Percentiles rank a stretch among this genome's conserved stretches.
Evolutionary conservation across 53 echinoderm and acorn worm genomes (phyloP).

Genomic region (Holothuria leucospilota): DNA sequence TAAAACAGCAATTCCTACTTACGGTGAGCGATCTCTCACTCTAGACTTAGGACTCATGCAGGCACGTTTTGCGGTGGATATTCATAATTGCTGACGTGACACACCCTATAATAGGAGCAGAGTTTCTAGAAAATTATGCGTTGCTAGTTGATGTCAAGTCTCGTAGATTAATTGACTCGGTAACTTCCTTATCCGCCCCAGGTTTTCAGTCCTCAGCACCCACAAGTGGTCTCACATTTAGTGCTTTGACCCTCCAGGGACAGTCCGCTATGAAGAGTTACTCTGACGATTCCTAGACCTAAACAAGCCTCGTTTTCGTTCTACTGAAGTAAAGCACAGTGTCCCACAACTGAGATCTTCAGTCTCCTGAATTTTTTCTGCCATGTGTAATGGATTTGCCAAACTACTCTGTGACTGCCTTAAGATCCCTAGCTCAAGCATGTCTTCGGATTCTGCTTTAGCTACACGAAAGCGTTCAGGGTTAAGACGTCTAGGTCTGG

Average conservation of each 20-base stretch:
- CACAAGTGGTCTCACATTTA: constrained; percentile 6
- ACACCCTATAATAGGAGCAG: constrained; percentile 48
- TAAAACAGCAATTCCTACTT: constrained; percentile 43
- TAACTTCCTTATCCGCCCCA: constrained; percentile 25
- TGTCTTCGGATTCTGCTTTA: constrained; percentile 59
- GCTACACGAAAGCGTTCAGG: constrained; percentile 45
- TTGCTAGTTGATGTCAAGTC: constrained; percentile 38
- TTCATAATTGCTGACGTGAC: constrained; percentile 45
- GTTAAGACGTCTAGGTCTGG: constrained; percentile 48
- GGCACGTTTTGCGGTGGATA: constrained; percentile 42
- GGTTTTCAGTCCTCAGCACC: not conserved
- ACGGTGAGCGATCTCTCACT: constrained; percentile 51
- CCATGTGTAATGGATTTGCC: constrained; percentile 60
- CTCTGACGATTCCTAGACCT: not conserved
- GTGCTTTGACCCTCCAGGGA: not conserved
- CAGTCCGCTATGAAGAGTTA: no score
- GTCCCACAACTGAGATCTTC: constrained; percentile 66
- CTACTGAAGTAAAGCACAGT: constrained; percentile 27
- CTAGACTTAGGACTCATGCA: constrained; percentile 47
- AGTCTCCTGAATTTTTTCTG: constrained; percentile 45
- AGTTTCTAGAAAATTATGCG: constrained; percentile 45
- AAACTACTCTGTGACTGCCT: constrained; percentile 53
- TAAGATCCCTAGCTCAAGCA: constrained; percentile 59
- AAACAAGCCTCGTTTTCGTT: not conserved
- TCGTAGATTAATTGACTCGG: constrained; percentile 37